Evolutionary conservation across 2,797 vertebrate genomes (phyloP).

Genomic region (Gymnoscopelus braueri): DNA sequence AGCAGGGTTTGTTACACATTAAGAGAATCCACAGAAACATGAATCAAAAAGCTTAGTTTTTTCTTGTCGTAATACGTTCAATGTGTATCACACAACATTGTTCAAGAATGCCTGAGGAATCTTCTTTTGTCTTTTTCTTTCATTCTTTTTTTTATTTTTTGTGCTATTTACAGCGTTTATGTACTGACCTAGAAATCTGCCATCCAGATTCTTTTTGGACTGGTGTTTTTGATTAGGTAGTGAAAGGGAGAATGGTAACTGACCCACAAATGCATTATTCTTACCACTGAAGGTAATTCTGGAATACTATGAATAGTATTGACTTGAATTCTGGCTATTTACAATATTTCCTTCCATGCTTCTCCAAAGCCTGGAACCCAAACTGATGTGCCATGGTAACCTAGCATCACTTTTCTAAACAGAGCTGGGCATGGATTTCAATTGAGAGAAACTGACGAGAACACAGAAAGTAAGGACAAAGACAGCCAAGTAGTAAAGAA

Average conservation of each 20-base stretch:
- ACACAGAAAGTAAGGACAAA: constrained; percentile 56
- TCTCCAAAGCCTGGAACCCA: constrained; percentile 60
- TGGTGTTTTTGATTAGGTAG: constrained; percentile 39
- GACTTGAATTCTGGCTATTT: constrained; percentile 1
- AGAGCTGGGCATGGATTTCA: constrained; percentile 44
- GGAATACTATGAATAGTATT: neutral
- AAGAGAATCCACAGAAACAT: constrained; percentile 25
- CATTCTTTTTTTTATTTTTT: constrained; percentile 21
- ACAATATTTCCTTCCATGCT: constrained; percentile 51
- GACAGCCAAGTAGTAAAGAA: constrained; percentile 62
- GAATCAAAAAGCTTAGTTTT: constrained; percentile 31
- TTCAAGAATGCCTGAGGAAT: constrained; percentile 62
- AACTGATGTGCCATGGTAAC: constrained; percentile 69
- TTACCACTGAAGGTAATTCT: neutral
- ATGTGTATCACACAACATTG: constrained; percentile 55
- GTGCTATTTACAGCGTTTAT: constrained; percentile 55
- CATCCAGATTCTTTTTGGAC: constrained; percentile 67
- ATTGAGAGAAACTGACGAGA: constrained; percentile 52
- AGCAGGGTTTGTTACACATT: neutral
- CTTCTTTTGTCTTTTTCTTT: constrained; percentile 28
- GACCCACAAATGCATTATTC: constrained; percentile 36
- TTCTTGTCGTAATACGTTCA: constrained; percentile 47
- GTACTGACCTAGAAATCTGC: constrained; percentile 79
- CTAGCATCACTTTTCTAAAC: constrained; percentile 73
- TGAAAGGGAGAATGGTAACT: constrained; percentile 26